Evolutionary conservation across 2,888 invertebrate species (phyloP), one percentile per base, ranked within the genome.

Genomic region (Penaeus monodon): DNA sequence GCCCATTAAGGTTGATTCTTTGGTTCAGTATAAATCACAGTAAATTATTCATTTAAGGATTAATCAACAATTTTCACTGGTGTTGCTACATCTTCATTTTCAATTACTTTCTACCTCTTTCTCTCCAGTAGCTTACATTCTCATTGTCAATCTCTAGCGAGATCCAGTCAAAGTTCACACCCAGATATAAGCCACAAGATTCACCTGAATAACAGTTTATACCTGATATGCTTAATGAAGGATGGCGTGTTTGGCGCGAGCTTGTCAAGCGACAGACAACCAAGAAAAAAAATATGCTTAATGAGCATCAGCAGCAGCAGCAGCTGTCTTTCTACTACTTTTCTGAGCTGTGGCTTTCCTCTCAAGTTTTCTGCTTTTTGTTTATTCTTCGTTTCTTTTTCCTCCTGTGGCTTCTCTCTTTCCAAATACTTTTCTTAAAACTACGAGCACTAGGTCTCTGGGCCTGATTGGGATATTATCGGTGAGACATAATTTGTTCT

Each of bases 141-240:
- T 49, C 64, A 63, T 6, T 33, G 33, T 79, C 64, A 79, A 64
- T 79, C 79, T 33, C 64, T 63, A 22, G 63, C 79, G 27, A 63
- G 79, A 63, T 79, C 79, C 27, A 63, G 79, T 79, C 79, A 63
- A 79, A 1, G 64, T 29, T 79, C 79, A 79, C 79, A 79, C 64
- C 12, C 79, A 79, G 64, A 64, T 64, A 79, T 79, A 64, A 79
- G n/a, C 79, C 79, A 79, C 64, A 14, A 79, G 79, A 79, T 33
- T 79, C 79, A n/a, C 7, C 33, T 79, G 79, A 38, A 38, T 6
- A 38, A 38, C 6, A 38, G 33, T 6, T 38, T 38, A 2, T 3
- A 38, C 33, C 33, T 38, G 33, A 38, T 38, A 38, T 38, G 33
- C 2, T 38, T 77, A 49, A 77, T 77, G 1, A 77, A 38, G n/a